Evolutionary conservation across 2,797 vertebrate species (phyloP).

Genomic region (Oryzias dopingdopingensis): DNA sequence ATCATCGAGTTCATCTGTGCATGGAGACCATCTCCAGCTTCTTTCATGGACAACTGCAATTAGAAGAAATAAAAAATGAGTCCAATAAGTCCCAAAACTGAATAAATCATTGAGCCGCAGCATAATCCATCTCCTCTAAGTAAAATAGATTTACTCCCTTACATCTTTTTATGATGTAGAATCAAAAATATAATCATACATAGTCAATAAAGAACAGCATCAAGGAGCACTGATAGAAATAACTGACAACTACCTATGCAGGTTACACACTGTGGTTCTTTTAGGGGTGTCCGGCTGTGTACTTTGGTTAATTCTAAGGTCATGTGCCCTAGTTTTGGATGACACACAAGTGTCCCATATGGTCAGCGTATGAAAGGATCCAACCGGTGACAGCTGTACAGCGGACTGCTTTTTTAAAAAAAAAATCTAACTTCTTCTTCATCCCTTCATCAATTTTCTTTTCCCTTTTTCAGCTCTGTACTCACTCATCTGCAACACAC

Average conservation of each 20-base stretch:
- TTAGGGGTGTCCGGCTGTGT: conserved; percentile 25
- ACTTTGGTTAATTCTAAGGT: conserved; percentile 58
- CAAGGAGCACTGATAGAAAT: neutral
- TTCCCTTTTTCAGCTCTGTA: conserved; percentile 27
- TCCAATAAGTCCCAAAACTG: conserved; percentile 6
- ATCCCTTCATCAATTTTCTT: conserved; percentile 23
- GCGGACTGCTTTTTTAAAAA: conserved; percentile 19
- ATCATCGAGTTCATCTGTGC: conserved; percentile 98
- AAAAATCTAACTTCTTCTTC: conserved; percentile 5
- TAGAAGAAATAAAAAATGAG: conserved; percentile 18
- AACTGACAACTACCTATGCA: conserved; percentile 1
- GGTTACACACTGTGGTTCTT: conserved; percentile 2
- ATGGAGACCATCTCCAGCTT: conserved; percentile 93
- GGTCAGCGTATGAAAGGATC: conserved; percentile 44
- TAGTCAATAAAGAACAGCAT: neutral
- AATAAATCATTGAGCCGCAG: neutral
- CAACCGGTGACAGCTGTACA: conserved; percentile 64
- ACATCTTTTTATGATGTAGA: too few species aligned
- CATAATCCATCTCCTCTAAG: neutral
- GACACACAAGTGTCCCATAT: conserved; percentile 60
- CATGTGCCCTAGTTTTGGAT: conserved; percentile 68
- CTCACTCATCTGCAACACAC: conserved; percentile 24
- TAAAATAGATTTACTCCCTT: neutral
- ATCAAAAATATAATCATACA: neutral
- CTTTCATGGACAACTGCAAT: conserved; percentile 92